Evolutionary conservation across 2,113 vertebrate species (phyloP).

Genomic region (Percina caprodes): DNA sequence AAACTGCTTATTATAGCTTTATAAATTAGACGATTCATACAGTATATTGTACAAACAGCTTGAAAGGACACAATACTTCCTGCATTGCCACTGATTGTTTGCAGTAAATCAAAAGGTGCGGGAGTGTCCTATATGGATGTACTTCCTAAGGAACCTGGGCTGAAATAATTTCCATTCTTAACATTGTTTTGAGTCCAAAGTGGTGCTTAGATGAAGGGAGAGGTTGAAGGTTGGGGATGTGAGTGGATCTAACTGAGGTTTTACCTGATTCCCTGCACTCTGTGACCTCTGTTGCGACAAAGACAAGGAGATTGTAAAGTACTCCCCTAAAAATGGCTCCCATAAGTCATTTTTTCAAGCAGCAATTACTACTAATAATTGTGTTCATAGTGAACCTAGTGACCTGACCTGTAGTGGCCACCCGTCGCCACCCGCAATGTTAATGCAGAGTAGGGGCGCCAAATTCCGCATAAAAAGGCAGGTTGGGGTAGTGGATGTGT

Average conservation of each 20-base stretch:
- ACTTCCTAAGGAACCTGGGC: no score
- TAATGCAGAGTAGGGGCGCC: no score
- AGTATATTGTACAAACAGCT: background rate
- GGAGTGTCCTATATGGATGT: background rate
- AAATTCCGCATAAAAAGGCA: no score
- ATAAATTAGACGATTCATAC: background rate
- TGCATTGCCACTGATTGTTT: no score
- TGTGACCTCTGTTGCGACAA: background rate
- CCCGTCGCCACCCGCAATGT: no score
- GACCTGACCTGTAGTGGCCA: no score
- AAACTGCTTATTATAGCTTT: background rate
- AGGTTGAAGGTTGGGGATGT: background rate
- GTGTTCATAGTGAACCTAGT: no score
- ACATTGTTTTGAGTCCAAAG: no score
- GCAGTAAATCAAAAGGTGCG: background rate
- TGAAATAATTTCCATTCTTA: background rate
- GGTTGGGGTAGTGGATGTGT: no score
- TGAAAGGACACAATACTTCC: background rate
- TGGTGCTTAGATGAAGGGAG: background rate
- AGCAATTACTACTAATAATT: no score
- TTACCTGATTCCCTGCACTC: background rate
- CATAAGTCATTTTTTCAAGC: no score
- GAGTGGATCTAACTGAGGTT: background rate
- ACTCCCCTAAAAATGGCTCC: no score
- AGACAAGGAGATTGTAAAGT: background rate